phyloP scores from a whole-genome alignment of 2,888 invertebrate species.

The Trilocha varians region DNA sequence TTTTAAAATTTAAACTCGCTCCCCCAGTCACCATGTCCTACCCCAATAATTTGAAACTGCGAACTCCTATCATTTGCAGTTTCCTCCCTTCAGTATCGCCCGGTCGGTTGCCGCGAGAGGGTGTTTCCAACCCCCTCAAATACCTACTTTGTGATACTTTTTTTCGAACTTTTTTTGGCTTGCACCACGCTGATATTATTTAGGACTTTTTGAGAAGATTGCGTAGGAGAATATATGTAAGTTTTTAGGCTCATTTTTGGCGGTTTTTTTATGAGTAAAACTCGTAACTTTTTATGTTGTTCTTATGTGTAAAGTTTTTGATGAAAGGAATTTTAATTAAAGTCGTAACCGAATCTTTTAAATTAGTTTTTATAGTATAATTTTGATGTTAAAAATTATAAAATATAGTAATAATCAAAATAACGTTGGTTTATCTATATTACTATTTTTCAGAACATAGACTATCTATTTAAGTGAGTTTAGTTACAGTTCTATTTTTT shows the following conservation, averaged over 20 bases:
- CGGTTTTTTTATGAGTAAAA: constrained; percentile 10
- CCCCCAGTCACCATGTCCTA: constrained; percentile 16
- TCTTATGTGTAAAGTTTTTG: constrained; percentile 3
- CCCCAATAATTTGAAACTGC: constrained; percentile 37
- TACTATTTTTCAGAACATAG: too few species aligned
- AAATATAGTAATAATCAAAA: too few species aligned
- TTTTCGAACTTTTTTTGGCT: constrained; percentile 25
- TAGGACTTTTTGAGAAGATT: too few species aligned
- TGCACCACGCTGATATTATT: constrained; percentile 4
- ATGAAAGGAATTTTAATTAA: not conserved
- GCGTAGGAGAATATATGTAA: too few species aligned
- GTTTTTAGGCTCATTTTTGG: too few species aligned
- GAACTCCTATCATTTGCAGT: constrained; percentile 44
- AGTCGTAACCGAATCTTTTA: too few species aligned
- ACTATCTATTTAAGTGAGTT: too few species aligned
- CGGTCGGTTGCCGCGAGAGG: constrained; percentile 23
- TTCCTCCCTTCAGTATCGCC: constrained; percentile 39
- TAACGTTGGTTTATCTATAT: too few species aligned
- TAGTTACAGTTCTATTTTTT: too few species aligned
- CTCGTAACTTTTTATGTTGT: constrained; percentile 1
- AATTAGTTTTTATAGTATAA: too few species aligned
- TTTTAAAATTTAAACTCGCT: constrained; percentile 13
- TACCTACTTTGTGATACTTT: constrained; percentile 30
- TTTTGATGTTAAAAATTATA: too few species aligned
- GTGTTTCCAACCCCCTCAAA: constrained; percentile 23